Evolutionary conservation across 2,113 vertebrate species (phyloP), one percentile per base, ranked within the genome.

Genomic region (Arvicanthis niloticus): DNA sequence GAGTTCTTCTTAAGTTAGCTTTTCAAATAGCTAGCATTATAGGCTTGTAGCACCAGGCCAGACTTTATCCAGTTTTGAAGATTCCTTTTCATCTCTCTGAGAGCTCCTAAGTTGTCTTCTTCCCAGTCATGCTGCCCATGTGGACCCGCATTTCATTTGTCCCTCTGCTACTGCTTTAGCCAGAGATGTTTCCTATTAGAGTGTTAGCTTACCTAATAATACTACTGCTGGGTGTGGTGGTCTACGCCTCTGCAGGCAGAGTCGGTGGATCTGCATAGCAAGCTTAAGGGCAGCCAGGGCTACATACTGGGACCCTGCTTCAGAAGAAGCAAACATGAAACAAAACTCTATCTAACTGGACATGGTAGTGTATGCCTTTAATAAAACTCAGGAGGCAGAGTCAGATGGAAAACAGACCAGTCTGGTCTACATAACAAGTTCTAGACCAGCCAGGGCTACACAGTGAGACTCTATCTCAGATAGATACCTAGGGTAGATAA

Each of bases 1-100:
- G 26, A 24, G 5, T 21, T 77, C 75, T 77, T 48, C 75, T 77
- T 48, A 45, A 26, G 12, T 77, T 19, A 48, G 24, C 75, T 48
- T 77, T 77, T 26, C 75, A 77, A 31, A 45, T 48, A 77, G 42
- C 42, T 48, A 45, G 72, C 37, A 29, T 77, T 48, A 48, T 45
- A 29, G 75, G 75, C 42, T 48, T 45, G 22, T 76, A 26, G 22
- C 24, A 76, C 24, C 11, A 76, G 12, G 11, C 75, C 42, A 45
- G 75, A 21, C 37, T 82, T 58, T 58, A 82, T 22, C 56, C 58
- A 68, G 42, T 89, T 94, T 73, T 75, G 62, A 92, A 87, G 51
- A 73, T 93, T 86, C 62, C 34, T 95, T 56, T 53, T 91, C 29
- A 77, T 3, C 58, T 91, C 93, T 89, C 80, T 93, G 68, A 80